phyloP scores from a whole-genome alignment of 2,797 vertebrate genomes.

The Falco berigora region DNA sequence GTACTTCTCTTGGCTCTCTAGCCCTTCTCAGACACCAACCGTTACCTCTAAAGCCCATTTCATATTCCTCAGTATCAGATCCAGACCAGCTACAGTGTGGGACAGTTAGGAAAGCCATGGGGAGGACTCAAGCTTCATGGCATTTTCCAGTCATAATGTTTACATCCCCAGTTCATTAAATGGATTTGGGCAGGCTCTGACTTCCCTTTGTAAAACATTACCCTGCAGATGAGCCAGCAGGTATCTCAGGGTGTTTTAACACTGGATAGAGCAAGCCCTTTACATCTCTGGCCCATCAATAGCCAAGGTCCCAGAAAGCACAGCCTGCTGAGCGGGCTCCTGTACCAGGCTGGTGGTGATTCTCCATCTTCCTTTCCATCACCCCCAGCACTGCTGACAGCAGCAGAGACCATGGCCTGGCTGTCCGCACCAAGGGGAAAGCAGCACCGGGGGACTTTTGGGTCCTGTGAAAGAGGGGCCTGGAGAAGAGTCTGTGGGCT shows the following conservation, averaged over 20 bases:
- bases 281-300: background rate
- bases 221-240: background rate
- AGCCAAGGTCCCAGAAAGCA: background rate
- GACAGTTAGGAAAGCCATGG: rapidly evolving
- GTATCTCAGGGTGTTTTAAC: background rate
- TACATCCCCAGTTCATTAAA: background rate
- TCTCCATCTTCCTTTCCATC: background rate
- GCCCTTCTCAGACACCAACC: background rate
- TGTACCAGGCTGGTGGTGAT: background rate
- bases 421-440: background rate
- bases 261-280: background rate
- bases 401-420: background rate
- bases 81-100: background rate
- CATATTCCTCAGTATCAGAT: background rate
- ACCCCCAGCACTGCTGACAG: background rate
- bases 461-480: background rate
- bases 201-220: background rate
- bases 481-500: background rate
- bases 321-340: background rate
- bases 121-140: background rate
- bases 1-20: background rate
- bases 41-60: background rate
- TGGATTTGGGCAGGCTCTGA: background rate
- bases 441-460: background rate
- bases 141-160: background rate